A percentile compares a stretch with the other conserved stretches of the same genome.
These are phyloP conservation scores for Trididemnum nubilum DNA, from an alignment of 23 tunicate species.

Conservation along the genomic window DNA sequence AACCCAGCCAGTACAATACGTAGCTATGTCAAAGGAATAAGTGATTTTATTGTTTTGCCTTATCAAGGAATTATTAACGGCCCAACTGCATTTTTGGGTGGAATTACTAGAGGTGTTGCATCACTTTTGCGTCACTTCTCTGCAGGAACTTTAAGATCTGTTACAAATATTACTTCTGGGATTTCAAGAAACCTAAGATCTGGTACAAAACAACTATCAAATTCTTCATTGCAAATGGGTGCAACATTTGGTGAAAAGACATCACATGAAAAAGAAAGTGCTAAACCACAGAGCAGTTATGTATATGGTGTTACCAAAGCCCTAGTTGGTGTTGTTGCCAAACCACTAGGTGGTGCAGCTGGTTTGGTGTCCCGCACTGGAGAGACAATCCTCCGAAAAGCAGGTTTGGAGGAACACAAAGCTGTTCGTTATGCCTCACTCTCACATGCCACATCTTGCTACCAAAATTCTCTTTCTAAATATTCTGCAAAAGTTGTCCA, in stretches of 20 bases:
- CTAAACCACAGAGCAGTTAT: background rate
- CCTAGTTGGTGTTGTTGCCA: conserved; percentile 51
- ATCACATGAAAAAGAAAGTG: background rate
- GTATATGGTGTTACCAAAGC: conserved; percentile 49
- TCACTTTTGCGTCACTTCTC: conserved; percentile 61
- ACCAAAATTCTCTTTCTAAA: conserved; percentile 45
- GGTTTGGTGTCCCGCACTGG: conserved; percentile 65
- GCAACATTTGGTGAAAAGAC: background rate
- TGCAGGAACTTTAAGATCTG: conserved; percentile 59
- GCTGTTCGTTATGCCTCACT: background rate
- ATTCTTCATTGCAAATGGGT: background rate
- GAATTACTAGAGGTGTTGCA: conserved; percentile 58
- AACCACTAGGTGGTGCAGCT: conserved; percentile 77
- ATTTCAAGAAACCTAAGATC: conserved; percentile 57
- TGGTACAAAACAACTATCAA: conserved; percentile 1
- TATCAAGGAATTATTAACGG: conserved; percentile 51
- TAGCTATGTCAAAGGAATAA: conserved; percentile 47
- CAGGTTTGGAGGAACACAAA: conserved; percentile 52
- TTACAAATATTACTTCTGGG: conserved; percentile 65
- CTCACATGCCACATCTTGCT: conserved; percentile 31
- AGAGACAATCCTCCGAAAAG: conserved; percentile 49
- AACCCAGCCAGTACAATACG: conserved; percentile 66
- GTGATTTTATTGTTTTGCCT: conserved; percentile 63
- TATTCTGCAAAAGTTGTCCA: conserved; percentile 26
- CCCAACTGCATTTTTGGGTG: conserved; percentile 71